Evolutionary conservation across 2,113 vertebrate genomes (phyloP).

Genomic region (Otus sunia): DNA sequence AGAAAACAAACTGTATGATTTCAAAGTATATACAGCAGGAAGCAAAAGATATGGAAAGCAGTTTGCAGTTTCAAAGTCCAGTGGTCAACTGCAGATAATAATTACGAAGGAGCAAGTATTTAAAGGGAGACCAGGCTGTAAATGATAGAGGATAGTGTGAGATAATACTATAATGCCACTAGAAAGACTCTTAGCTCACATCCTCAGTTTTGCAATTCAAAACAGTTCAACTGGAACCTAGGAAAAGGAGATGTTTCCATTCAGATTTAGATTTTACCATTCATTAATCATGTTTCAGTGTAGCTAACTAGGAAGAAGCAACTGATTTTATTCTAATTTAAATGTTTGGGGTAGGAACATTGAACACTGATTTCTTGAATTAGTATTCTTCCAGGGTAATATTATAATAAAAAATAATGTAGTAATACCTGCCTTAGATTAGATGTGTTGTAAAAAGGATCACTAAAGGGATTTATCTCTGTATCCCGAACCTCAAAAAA

Average conservation of each 20-base stretch:
- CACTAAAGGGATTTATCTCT: neutral
- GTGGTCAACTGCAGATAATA: neutral
- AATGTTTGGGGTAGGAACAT: neutral
- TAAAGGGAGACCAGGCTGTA: neutral
- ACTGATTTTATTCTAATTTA: neutral
- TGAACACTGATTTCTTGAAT: neutral
- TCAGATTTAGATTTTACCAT: neutral
- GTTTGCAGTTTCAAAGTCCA: conserved; percentile 44
- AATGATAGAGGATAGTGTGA: neutral
- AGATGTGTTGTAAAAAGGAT: neutral
- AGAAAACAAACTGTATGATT: neutral
- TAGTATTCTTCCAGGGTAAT: neutral
- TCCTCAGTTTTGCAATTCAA: neutral
- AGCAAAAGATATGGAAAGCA: neutral
- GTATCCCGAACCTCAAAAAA: neutral
- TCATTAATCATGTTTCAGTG: neutral
- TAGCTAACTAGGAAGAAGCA: neutral
- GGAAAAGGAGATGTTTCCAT: neutral
- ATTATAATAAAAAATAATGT: neutral
- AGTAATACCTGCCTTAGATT: neutral
- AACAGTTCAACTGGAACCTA: neutral
- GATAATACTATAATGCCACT: neutral
- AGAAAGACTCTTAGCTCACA: neutral
- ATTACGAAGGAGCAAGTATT: neutral
- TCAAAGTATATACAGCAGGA: neutral